These are phyloP conservation scores for Thaumatotibia leucotreta DNA, from an alignment of 1,140 invertebrate species.

Conservation along the genomic window DNA sequence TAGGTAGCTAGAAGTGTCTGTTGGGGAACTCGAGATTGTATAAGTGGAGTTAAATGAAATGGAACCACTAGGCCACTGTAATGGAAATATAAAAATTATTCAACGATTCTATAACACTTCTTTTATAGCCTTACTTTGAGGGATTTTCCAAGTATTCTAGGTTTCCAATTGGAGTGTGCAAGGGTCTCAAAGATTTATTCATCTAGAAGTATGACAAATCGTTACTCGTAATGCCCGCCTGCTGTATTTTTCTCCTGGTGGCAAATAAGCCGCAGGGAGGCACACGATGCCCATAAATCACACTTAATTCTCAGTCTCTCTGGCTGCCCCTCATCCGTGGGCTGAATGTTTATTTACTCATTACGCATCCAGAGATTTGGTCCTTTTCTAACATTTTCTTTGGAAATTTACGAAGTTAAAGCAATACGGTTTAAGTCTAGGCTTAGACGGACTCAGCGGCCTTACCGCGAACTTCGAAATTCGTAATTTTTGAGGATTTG, in stretches of 20 bases:
- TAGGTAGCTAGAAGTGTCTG: too few relatives aligned
- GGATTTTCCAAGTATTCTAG: too few relatives aligned
- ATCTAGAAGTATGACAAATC: neutral
- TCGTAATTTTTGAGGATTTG: too few relatives aligned
- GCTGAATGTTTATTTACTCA: constrained; percentile 27
- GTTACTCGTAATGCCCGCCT: neutral
- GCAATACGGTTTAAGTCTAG: neutral
- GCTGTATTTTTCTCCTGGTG: neutral
- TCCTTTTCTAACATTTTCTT: constrained; percentile 6
- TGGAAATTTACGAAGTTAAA: constrained; percentile 6
- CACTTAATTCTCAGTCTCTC: constrained; percentile 51
- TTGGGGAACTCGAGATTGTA: too few relatives aligned
- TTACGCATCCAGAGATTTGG: constrained; percentile 13
- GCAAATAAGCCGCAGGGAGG: constrained; percentile 22
- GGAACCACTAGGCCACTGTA: too few relatives aligned
- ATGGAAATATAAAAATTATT: too few relatives aligned
- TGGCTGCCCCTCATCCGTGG: constrained; percentile 45
- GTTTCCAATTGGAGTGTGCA: too few relatives aligned
- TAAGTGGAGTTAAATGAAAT: too few relatives aligned
- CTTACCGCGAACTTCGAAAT: too few relatives aligned
- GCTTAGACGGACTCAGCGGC: neutral
- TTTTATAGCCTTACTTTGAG: too few relatives aligned
- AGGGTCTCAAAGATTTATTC: too few relatives aligned
- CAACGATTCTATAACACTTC: too few relatives aligned
- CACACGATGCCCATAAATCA: constrained; percentile 55